Conservation (phyloP, 2,888 invertebrate genomes). For the Anorthoa munda region DNA sequence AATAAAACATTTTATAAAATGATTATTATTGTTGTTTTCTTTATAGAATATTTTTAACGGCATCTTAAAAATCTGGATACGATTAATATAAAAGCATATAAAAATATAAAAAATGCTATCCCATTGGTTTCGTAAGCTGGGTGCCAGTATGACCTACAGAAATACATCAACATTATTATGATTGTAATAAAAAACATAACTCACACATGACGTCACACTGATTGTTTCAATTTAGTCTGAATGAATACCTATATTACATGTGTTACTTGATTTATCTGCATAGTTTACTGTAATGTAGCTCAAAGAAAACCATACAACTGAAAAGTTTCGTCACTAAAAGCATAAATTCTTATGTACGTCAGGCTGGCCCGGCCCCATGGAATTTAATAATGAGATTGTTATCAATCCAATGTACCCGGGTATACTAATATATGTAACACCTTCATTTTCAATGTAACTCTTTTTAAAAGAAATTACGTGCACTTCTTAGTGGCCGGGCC, state of each 20-base stretch:
- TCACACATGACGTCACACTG: background rate
- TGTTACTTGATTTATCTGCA: background rate
- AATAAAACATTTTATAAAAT: background rate
- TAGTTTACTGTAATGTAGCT: background rate
- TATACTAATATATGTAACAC: too few species aligned
- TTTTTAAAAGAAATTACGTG: too few species aligned
- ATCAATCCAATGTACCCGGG: too few species aligned
- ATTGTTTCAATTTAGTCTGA: background rate
- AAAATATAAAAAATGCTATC: background rate
- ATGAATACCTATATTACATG: background rate
- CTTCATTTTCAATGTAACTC: too few species aligned
- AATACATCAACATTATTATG: background rate
- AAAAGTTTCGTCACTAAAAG: background rate
- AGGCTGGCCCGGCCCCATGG: too few species aligned
- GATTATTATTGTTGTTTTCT: background rate
- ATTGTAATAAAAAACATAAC: conserved; percentile 3
- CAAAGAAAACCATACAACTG: background rate
- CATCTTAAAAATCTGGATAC: background rate
- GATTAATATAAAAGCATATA: background rate
- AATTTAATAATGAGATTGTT: too few species aligned
- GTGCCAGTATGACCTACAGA: background rate
- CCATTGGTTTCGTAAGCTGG: background rate
- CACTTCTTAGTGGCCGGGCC: too few species aligned
- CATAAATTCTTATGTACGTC: background rate
- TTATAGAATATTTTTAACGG: background rate